These are phyloP conservation scores for Phenganax marumi DNA, from an alignment of 92 coral and sea anemone genomes.

Conservation along the genomic window DNA sequence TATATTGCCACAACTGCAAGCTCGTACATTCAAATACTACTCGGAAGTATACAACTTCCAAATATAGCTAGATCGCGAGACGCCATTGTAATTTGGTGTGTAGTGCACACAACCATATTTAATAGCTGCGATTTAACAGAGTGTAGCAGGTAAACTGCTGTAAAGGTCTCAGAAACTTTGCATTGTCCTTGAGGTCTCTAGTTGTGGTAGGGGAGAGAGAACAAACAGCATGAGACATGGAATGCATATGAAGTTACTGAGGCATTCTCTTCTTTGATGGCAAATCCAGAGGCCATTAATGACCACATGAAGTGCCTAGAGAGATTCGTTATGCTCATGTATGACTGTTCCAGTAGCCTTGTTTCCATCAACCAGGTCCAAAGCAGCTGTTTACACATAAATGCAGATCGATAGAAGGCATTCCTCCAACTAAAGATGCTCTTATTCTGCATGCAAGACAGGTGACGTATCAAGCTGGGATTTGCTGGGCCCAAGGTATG, in stretches of 20 bases:
- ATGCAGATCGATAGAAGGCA: constrained; percentile 46
- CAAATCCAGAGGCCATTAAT: constrained; percentile 26
- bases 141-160: too few relatives aligned
- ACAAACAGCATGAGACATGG: constrained; percentile 40
- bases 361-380: constrained; percentile 45
- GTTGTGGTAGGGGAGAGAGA: constrained; percentile 44
- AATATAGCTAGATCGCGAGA: too few relatives aligned
- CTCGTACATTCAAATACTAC: too few relatives aligned
- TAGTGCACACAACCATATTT: too few relatives aligned
- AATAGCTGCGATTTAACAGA: too few relatives aligned
- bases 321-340: constrained; percentile 39
- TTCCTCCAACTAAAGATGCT: constrained; percentile 56
- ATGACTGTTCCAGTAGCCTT: constrained; percentile 52
- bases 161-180: too few relatives aligned
- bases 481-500: constrained; percentile 56
- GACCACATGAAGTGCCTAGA: background rate
- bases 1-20: too few relatives aligned
- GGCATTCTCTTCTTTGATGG: constrained; percentile 34
- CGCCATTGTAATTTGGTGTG: too few relatives aligned
- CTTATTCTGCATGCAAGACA: constrained; percentile 51
- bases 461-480: constrained; percentile 56
- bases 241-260: constrained; percentile 31
- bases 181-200: too few relatives aligned
- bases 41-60: too few relatives aligned
- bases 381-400: constrained; percentile 60